A percentile compares a stretch with the other conserved stretches of the same genome.
phyloP scores from a whole-genome alignment of 2,797 vertebrate genomes.

The Enteromius afrohamiltoni region DNA sequence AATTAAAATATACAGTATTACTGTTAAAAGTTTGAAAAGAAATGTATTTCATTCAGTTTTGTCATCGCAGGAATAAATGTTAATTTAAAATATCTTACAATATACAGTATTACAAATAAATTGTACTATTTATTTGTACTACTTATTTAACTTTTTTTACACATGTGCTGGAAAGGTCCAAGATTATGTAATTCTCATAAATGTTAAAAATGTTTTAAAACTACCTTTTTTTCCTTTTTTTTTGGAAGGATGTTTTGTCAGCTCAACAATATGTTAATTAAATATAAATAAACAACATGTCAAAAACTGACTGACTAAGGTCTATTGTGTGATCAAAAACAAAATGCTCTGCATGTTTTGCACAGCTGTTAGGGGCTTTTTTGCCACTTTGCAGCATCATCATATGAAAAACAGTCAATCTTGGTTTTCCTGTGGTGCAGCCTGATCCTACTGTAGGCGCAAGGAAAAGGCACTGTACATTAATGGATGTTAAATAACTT shows the following conservation, averaged over 20 bases:
- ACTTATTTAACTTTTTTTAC: neutral
- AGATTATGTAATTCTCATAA: neutral
- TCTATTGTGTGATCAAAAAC: neutral
- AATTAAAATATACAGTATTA: neutral
- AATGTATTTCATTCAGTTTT: neutral
- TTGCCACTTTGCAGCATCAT: conserved; percentile 27
- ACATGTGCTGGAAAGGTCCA: neutral
- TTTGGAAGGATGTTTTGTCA: neutral
- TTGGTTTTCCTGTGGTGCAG: conserved; percentile 16
- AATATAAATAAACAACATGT: neutral
- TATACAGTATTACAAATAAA: neutral
- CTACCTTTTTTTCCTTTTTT: too few species aligned
- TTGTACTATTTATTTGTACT: neutral
- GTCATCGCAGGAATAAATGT: neutral
- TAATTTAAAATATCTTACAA: neutral
- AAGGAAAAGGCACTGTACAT: neutral
- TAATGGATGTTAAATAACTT: neutral
- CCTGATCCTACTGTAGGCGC: neutral
- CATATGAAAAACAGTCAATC: neutral
- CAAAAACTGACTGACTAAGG: neutral
- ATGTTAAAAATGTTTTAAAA: too few species aligned
- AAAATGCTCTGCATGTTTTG: neutral
- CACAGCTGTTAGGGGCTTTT: conserved; percentile 35
- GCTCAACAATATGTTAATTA: neutral
- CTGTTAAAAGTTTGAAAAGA: neutral